Conservation (phyloP, 2,888 invertebrate genomes). For the Holacanthella duospinosa region DNA sequence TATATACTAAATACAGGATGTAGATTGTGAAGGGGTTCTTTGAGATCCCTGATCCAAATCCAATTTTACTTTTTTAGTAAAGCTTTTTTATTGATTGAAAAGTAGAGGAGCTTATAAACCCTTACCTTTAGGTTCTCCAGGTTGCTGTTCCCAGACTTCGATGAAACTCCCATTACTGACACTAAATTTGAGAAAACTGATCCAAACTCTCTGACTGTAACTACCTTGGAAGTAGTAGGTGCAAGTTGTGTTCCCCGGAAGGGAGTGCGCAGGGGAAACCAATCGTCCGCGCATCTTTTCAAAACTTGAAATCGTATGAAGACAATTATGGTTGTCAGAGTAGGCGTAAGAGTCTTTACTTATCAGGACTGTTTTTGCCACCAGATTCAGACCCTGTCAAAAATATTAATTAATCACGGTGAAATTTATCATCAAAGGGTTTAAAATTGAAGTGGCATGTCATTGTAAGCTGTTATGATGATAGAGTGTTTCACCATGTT, state of each 20-base stretch:
- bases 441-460: no score
- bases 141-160: not conserved
- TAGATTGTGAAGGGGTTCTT: no score
- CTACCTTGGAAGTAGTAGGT: slow-evolving; percentile 64
- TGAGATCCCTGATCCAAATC: no score
- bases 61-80: no score
- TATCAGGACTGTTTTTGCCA: not conserved
- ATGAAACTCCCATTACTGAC: not conserved
- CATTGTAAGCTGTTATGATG: no score
- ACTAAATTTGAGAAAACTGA: not conserved
- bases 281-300: slow-evolving; percentile 62
- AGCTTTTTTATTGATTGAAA: not conserved
- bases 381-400: not conserved
- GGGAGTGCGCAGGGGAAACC: slow-evolving; percentile 62
- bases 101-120: no score
- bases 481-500: no score
- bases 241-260: slow-evolving; percentile 72
- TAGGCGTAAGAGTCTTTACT: not conserved
- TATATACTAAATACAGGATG: no score
- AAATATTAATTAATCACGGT: not conserved
- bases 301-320: slow-evolving; percentile 46
- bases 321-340: not conserved
- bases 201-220: slow-evolving; percentile 46
- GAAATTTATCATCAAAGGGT: not conserved
- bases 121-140: not conserved